Percentiles rank a stretch among this genome's conserved stretches.
These are phyloP conservation scores for Notodromas monacha DNA, from an alignment of 2,888 invertebrate genomes.

Conservation along the genomic window DNA sequence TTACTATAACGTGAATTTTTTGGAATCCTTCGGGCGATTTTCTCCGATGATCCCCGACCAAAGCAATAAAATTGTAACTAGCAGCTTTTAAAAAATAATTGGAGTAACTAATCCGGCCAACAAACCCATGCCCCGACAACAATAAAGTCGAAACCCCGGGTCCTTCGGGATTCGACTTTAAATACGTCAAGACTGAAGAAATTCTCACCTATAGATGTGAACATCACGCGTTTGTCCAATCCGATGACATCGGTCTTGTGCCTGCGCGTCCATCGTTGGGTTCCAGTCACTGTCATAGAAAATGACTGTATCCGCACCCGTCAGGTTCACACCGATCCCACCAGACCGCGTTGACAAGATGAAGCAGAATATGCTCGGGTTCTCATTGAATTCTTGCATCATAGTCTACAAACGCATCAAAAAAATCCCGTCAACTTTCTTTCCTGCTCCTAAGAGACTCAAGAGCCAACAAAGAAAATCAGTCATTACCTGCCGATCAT, in stretches of 20 bases:
- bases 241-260: constrained; percentile 81
- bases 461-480: not conserved
- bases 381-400: constrained; percentile 90
- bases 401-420: constrained; percentile 24
- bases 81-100: too few species aligned
- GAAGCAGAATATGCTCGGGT: constrained; percentile 76
- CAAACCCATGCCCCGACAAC: too few species aligned
- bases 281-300: constrained; percentile 99
- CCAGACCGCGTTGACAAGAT: constrained; percentile 90
- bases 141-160: too few species aligned
- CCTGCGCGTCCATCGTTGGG: constrained; percentile 96
- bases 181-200: too few species aligned
- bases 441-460: not conserved
- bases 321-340: constrained; percentile 88
- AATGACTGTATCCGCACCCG: constrained; percentile 93
- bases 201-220: constrained; percentile 45
- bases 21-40: too few species aligned
- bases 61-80: too few species aligned
- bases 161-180: too few species aligned
- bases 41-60: too few species aligned
- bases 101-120: too few species aligned
- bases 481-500: constrained; percentile 41
- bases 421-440: constrained; percentile 5
- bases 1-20: too few species aligned
- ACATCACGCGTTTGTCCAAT: constrained; percentile 98